Evolutionary conservation across 2,888 invertebrate species (phyloP).

Genomic region (Aspidapion aeneum): DNA sequence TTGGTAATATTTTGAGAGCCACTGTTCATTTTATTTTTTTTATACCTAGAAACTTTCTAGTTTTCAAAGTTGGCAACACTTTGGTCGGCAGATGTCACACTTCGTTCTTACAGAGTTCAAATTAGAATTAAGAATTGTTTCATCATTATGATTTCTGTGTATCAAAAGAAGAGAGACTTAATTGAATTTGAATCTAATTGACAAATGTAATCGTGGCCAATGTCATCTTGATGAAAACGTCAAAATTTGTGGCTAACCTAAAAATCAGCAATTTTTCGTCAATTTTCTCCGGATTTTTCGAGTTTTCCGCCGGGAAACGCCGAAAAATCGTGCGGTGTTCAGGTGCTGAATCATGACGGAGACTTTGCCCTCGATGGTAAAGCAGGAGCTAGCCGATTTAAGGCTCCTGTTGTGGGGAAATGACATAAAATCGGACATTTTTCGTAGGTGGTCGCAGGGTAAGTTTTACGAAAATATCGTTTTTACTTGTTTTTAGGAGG

Average conservation of each 20-base stretch:
- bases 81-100: no score
- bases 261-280: not conserved
- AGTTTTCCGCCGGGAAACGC: not conserved
- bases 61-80: not conserved
- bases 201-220: no score
- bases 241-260: not conserved
- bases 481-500: no score
- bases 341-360: constrained; percentile 47
- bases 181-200: no score
- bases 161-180: no score
- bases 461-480: no score
- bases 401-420: constrained; percentile 82
- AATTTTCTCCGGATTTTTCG: not conserved
- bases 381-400: constrained; percentile 68
- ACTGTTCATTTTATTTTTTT: not conserved
- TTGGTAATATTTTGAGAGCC: not conserved
- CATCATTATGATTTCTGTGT: no score
- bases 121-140: no score
- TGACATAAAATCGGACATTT: constrained; percentile 81
- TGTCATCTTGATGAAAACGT: not conserved
- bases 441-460: constrained; percentile 91
- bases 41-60: not conserved
- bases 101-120: no score
- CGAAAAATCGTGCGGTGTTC: not conserved
- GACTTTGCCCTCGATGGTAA: constrained; percentile 48